Conservation (phyloP, 2,113 vertebrate species). For the Strigops habroptila region DNA sequence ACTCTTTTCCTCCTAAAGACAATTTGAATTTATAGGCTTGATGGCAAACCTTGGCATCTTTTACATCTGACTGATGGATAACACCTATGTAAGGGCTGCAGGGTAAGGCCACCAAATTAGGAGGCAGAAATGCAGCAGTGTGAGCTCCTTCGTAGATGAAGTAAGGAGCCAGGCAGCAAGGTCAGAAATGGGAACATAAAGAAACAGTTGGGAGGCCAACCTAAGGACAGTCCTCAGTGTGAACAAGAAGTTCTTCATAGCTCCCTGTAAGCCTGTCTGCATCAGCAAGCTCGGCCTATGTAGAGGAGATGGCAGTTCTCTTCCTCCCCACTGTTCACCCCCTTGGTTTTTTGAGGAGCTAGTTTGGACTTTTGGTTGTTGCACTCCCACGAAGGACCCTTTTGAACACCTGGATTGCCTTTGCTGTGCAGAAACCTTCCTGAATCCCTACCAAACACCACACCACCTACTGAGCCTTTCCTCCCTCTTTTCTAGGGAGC, state of each 20-base stretch:
- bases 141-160: neutral
- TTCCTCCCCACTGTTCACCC: neutral
- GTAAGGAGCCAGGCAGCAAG: neutral
- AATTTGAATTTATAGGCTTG: neutral
- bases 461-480: neutral
- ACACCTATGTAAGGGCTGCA: neutral
- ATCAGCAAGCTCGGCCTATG: neutral
- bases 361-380: neutral
- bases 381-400: fast-evolving
- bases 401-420: neutral
- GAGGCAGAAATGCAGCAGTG: neutral
- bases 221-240: neutral
- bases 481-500: neutral
- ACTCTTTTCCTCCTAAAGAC: neutral
- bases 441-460: neutral
- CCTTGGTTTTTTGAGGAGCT: neutral
- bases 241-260: neutral
- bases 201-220: neutral
- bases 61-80: neutral
- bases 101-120: neutral
- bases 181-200: neutral
- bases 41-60: neutral
- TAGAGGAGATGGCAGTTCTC: neutral
- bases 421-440: neutral
- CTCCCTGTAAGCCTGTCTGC: neutral